A percentile compares a stretch with the other conserved stretches of the same genome.
These are phyloP conservation scores for Botrylloides violaceus DNA, from an alignment of 23 tunicate genomes.

Conservation along the genomic window DNA sequence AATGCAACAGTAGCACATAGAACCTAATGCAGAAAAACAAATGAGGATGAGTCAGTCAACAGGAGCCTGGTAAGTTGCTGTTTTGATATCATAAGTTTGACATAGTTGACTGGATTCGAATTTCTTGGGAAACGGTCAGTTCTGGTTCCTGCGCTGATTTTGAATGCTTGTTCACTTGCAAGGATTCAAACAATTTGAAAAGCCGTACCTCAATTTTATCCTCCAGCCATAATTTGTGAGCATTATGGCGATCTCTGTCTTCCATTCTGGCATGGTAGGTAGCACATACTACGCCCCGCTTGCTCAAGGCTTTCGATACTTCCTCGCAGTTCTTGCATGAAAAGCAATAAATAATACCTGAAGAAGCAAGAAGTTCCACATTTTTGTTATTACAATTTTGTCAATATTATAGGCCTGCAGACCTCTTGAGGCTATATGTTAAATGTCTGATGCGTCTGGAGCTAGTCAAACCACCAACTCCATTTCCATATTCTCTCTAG, in stretches of 20 bases:
- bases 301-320: conserved; percentile 30
- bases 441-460: too few species aligned
- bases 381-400: too few species aligned
- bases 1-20: conserved; percentile 84
- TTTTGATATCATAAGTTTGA: too few species aligned
- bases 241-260: conserved; percentile 11
- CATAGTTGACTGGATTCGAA: too few species aligned
- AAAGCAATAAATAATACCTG: conserved; percentile 85
- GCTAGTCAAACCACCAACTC: too few species aligned
- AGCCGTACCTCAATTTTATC: conserved; percentile 50
- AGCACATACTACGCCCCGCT: conserved; percentile 30
- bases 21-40: conserved; percentile 27
- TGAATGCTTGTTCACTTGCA: too few species aligned
- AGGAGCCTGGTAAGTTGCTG: too few species aligned
- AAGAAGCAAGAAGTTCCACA: background rate
- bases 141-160: background rate
- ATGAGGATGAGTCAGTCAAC: too few species aligned
- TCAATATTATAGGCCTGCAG: too few species aligned
- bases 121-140: background rate
- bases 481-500: too few species aligned
- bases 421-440: too few species aligned
- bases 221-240: conserved; percentile 45
- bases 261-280: conserved; percentile 54
- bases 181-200: too few species aligned
- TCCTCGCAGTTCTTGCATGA: conserved; percentile 58